A percentile compares a stretch with the other conserved stretches of the same genome.
Evolutionary conservation across 2,888 invertebrate species (phyloP).

Genomic region (Oscheius myriophilus): DNA sequence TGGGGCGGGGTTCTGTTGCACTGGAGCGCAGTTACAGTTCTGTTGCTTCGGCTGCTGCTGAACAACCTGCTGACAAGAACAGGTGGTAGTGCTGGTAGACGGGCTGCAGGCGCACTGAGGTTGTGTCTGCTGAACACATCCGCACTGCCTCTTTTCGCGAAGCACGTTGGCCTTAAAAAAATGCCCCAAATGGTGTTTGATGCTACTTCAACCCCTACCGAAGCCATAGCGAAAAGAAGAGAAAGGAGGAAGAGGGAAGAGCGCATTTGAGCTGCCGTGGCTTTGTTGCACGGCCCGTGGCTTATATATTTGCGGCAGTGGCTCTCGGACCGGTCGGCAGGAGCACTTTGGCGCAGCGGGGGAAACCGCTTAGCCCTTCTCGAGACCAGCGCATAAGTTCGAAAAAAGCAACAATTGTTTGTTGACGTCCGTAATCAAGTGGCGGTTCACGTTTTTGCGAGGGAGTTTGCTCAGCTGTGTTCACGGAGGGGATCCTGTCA

Average conservation of each 20-base stretch:
- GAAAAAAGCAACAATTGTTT: too few species aligned
- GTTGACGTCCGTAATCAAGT: too few species aligned
- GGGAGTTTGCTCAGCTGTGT: too few species aligned
- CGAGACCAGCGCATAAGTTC: too few species aligned
- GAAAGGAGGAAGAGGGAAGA: slow-evolving; percentile 7
- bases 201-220: background rate
- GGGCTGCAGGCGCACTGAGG: slow-evolving; percentile 36
- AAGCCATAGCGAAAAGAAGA: slow-evolving; percentile 4
- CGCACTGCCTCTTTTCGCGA: slow-evolving; percentile 48
- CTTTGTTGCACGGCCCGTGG: too few species aligned
- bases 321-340: too few species aligned
- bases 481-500: too few species aligned
- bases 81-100: slow-evolving; percentile 21
- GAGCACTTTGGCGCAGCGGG: too few species aligned
- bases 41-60: slow-evolving; percentile 34
- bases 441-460: too few species aligned
- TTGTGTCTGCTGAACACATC: slow-evolving; percentile 40
- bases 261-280: too few species aligned
- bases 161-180: slow-evolving; percentile 39
- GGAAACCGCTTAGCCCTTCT: too few species aligned
- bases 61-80: slow-evolving; percentile 39
- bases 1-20: slow-evolving; percentile 24
- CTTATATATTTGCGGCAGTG: too few species aligned
- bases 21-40: slow-evolving; percentile 38
- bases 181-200: background rate